Evolutionary conservation across 2,797 vertebrate species (phyloP).

Genomic region (Acanthopagrus latus): DNA sequence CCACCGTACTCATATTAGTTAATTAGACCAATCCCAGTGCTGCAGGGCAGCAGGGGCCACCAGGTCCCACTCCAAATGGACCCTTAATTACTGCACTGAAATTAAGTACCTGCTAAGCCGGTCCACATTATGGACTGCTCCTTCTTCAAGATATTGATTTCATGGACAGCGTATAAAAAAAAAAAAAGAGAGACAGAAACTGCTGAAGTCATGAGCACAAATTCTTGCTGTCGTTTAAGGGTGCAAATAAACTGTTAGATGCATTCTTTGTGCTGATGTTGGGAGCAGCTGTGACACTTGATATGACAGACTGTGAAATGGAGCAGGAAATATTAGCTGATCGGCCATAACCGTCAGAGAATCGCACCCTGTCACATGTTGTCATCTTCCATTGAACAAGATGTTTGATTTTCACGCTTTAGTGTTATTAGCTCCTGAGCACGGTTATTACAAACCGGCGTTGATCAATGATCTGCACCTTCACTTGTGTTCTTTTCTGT

Average conservation of each 20-base stretch:
- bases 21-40: constrained; percentile 81
- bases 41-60: constrained; percentile 78
- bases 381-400: constrained; percentile 40
- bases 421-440: constrained; percentile 26
- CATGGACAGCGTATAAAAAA: constrained; percentile 68
- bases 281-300: constrained; percentile 62
- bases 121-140: constrained; percentile 70
- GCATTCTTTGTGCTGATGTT: constrained; percentile 73
- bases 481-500: constrained; percentile 18
- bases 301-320: constrained; percentile 77
- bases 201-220: constrained; percentile 55
- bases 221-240: constrained; percentile 55
- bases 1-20: constrained; percentile 78
- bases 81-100: constrained; percentile 86
- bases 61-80: constrained; percentile 81
- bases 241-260: constrained; percentile 60
- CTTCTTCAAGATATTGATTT: constrained; percentile 81
- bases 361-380: constrained; percentile 48
- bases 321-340: constrained; percentile 75
- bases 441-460: constrained; percentile 18
- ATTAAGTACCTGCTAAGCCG: constrained; percentile 82
- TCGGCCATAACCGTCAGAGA: constrained; percentile 63
- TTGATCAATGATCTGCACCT: constrained; percentile 22
- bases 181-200: constrained; percentile 43
- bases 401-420: constrained; percentile 23